Conservation (phyloP, 2,113 vertebrate genomes). For the Alligator sinensis region DNA sequence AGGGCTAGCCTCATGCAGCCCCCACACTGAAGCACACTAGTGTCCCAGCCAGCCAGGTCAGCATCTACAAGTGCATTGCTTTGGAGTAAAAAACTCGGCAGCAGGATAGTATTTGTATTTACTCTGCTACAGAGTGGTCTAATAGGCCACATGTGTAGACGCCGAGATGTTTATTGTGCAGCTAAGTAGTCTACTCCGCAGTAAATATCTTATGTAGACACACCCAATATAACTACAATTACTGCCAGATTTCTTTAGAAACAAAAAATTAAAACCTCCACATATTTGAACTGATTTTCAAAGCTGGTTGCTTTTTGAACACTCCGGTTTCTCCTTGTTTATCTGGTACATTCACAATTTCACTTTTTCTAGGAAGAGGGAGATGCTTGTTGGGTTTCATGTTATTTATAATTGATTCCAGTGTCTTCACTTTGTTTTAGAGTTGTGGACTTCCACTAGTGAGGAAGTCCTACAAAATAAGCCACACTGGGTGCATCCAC, state of each 20-base stretch:
- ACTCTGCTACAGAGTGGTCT: too few species aligned
- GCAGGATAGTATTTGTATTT: too few species aligned
- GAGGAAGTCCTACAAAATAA: slow-evolving; percentile 12
- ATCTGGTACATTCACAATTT: background rate
- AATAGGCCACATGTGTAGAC: too few species aligned
- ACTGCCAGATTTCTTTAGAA: background rate
- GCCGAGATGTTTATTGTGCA: too few species aligned
- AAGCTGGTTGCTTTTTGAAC: background rate
- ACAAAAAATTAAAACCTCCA: background rate
- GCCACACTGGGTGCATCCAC: background rate
- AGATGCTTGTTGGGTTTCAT: background rate
- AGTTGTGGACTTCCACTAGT: background rate
- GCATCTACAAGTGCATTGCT: too few species aligned
- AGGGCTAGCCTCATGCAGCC: too few species aligned
- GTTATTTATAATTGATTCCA: background rate
- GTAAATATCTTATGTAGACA: too few species aligned
- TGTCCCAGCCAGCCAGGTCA: too few species aligned
- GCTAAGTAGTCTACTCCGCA: too few species aligned
- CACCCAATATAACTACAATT: background rate
- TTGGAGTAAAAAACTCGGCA: too few species aligned
- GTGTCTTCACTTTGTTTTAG: background rate
- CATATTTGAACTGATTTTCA: background rate
- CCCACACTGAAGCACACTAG: too few species aligned
- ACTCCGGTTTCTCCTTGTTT: background rate
- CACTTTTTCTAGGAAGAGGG: background rate